These are phyloP conservation scores for Ochropleura plecta DNA, from an alignment of 2,888 invertebrate genomes.

Conservation along the genomic window DNA sequence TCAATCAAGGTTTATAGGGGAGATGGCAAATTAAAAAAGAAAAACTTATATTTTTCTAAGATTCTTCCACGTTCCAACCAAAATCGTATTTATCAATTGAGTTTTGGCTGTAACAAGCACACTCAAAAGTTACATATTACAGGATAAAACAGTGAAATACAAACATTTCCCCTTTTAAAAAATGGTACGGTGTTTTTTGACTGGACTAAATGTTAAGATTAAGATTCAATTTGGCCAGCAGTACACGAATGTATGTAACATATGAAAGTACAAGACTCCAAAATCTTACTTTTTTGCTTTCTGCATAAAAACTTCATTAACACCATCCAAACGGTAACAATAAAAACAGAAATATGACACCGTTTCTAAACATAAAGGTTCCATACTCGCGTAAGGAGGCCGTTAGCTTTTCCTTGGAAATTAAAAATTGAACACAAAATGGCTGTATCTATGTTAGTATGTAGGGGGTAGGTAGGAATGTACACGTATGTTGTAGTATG, in stretches of 20 bases:
- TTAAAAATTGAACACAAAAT: conserved; percentile 56
- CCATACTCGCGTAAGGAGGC: conserved; percentile 13
- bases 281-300: not conserved
- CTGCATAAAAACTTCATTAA: conserved; percentile 35
- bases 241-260: not conserved
- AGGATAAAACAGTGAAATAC: not conserved
- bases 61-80: not conserved
- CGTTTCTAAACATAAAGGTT: conserved; percentile 37
- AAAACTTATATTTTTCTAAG: too few species aligned
- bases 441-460: conserved; percentile 17
- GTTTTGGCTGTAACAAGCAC: not conserved
- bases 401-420: conserved; percentile 50
- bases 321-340: conserved; percentile 39
- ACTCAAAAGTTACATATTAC: not conserved
- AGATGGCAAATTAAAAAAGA: too few species aligned
- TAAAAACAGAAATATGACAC: conserved; percentile 47
- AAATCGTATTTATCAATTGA: not conserved
- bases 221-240: too few species aligned
- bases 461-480: not conserved
- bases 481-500: conserved; percentile 6
- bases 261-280: not conserved
- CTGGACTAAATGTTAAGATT: not conserved
- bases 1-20: too few species aligned
- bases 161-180: not conserved
- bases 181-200: not conserved